A percentile compares a stretch with the other conserved stretches of the same genome.
Conservation (phyloP, 2,888 invertebrate genomes). For the Plebejus melissa region DNA sequence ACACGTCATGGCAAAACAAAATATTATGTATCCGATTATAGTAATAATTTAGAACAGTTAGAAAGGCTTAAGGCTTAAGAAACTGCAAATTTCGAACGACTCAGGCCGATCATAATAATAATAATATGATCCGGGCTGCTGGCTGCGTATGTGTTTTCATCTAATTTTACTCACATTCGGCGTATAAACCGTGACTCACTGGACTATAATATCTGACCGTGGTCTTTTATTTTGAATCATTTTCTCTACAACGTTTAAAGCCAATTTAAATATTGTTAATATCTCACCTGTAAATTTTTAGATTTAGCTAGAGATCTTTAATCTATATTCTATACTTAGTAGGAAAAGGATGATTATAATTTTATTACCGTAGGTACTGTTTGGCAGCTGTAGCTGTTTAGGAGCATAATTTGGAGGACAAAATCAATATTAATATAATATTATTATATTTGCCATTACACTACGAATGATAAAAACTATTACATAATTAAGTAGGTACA, state of each 20-base stretch:
- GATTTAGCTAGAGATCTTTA: neutral
- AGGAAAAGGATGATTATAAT: no score
- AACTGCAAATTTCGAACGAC: neutral
- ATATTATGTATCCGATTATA: neutral
- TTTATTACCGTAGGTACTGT: no score
- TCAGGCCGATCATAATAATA: neutral
- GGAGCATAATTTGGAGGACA: no score
- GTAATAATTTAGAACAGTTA: neutral
- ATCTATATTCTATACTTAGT: no score
- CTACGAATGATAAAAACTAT: no score
- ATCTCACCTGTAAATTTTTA: neutral
- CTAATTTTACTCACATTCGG: slow-evolving; percentile 56
- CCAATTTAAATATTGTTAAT: neutral
- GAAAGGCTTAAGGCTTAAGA: neutral
- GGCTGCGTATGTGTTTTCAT: slow-evolving; percentile 40
- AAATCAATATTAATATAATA: no score
- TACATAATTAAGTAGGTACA: no score
- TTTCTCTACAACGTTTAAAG: slow-evolving; percentile 14
- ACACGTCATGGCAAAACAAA: neutral
- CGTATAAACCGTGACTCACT: slow-evolving; percentile 50
- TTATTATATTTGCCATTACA: no score
- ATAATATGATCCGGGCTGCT: slow-evolving; percentile 31
- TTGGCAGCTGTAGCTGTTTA: no score
- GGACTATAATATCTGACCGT: slow-evolving; percentile 34
- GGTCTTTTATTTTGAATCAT: slow-evolving; percentile 27